phyloP scores from a whole-genome alignment of 2,888 invertebrate species.

The Hyppa rectilinea region DNA sequence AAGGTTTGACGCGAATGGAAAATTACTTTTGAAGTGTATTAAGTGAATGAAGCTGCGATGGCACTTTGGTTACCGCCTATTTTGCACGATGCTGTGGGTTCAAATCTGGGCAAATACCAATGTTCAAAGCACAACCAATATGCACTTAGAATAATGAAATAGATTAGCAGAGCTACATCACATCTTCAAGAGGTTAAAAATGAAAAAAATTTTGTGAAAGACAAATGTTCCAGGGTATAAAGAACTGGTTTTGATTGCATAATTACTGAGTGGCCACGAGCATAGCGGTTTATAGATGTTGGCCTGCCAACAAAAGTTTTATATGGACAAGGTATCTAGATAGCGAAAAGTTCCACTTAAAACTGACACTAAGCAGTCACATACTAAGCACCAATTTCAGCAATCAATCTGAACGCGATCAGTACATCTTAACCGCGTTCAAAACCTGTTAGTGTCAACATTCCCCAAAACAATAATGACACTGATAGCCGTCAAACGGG shows the following conservation, averaged over 20 bases:
- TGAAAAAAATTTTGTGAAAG: neutral
- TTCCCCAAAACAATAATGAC: too few species aligned
- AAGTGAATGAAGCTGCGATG: too few species aligned
- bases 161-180: neutral
- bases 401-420: too few species aligned
- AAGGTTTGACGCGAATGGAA: neutral
- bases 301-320: neutral
- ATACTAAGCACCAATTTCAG: neutral
- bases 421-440: too few species aligned
- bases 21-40: neutral
- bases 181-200: neutral
- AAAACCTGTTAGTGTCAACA: too few species aligned
- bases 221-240: slow-evolving; percentile 31
- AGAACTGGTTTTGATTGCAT: slow-evolving; percentile 61
- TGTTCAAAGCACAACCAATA: neutral
- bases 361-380: too few species aligned
- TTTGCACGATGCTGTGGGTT: too few species aligned
- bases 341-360: neutral
- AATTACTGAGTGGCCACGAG: slow-evolving; percentile 54
- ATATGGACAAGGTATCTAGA: neutral
- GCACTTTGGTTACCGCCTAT: too few species aligned
- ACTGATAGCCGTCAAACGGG: too few species aligned
- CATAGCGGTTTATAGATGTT: slow-evolving; percentile 23
- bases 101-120: too few species aligned
- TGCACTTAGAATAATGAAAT: neutral